These are phyloP conservation scores for Strigamia maritima DNA, from an alignment of 2,888 invertebrate species.

Conservation along the genomic window DNA sequence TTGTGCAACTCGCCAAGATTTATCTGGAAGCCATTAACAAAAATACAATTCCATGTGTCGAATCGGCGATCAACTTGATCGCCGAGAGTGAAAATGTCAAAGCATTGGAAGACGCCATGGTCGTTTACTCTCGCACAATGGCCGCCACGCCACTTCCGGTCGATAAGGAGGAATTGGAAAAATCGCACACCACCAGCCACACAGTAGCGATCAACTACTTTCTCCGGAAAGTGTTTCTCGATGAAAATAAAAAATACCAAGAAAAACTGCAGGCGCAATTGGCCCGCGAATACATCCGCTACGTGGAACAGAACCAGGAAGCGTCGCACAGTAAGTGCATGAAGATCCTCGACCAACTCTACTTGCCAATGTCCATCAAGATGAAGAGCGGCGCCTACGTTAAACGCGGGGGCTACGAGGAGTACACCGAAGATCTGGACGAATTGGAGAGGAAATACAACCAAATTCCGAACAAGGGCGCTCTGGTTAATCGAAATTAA, in stretches of 20 bases:
- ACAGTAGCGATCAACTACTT: background rate
- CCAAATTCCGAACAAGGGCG: constrained; percentile 3
- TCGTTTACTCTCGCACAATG: background rate
- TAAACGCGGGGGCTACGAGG: background rate
- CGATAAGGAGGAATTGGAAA: background rate
- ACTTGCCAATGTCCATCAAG: background rate
- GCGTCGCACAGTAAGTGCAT: background rate
- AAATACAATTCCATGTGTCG: background rate
- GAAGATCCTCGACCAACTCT: background rate
- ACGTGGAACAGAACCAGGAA: background rate
- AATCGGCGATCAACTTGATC: background rate
- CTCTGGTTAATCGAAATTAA: too few relatives aligned
- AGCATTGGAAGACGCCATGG: background rate
- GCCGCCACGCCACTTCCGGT: background rate
- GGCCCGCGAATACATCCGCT: background rate
- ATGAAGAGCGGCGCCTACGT: background rate
- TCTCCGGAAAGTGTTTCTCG: background rate
- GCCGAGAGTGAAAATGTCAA: background rate
- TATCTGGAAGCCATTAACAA: constrained; percentile 8
- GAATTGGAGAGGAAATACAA: background rate
- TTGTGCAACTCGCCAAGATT: background rate
- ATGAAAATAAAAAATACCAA: background rate
- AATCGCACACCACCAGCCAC: background rate
- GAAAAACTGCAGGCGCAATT: background rate
- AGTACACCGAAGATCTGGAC: background rate